A percentile compares a stretch with the other conserved stretches of the same genome.
Evolutionary conservation across 1,140 invertebrate genomes (phyloP).

Genomic region (Micrasema longulum): DNA sequence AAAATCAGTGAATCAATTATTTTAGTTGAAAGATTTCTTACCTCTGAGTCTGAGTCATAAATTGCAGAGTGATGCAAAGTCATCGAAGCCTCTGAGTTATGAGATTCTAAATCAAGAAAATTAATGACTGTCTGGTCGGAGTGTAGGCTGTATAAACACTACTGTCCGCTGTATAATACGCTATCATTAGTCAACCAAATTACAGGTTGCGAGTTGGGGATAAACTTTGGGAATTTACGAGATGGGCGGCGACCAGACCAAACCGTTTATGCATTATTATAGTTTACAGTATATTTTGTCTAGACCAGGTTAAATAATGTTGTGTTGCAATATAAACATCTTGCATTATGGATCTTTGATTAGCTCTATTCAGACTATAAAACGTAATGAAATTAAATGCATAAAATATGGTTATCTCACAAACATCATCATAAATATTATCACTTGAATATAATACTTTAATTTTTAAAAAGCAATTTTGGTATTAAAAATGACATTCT

Average conservation of each 20-base stretch:
- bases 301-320: neutral
- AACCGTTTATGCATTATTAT: neutral
- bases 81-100: conserved; percentile 42
- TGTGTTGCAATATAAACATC: neutral
- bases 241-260: conserved; percentile 14
- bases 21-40: conserved; percentile 7
- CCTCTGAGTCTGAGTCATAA: conserved; percentile 17
- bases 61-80: conserved; percentile 36
- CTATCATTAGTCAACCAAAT: conserved; percentile 47
- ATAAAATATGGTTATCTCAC: no score
- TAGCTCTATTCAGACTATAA: no score
- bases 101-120: conserved; percentile 47
- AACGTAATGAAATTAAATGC: no score
- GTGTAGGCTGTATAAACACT: conserved; percentile 44
- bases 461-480: no score
- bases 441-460: no score
- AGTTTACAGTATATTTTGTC: neutral
- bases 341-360: no score
- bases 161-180: conserved; percentile 41
- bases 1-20: no score
- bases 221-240: conserved; percentile 46
- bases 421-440: no score
- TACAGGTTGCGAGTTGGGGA: conserved; percentile 36
- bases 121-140: conserved; percentile 34
- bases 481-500: no score